A percentile compares a stretch with the other conserved stretches of the same genome.
Conservation (phyloP, 64 coral and sea anemone genomes). For the Acropora yongei region DNA sequence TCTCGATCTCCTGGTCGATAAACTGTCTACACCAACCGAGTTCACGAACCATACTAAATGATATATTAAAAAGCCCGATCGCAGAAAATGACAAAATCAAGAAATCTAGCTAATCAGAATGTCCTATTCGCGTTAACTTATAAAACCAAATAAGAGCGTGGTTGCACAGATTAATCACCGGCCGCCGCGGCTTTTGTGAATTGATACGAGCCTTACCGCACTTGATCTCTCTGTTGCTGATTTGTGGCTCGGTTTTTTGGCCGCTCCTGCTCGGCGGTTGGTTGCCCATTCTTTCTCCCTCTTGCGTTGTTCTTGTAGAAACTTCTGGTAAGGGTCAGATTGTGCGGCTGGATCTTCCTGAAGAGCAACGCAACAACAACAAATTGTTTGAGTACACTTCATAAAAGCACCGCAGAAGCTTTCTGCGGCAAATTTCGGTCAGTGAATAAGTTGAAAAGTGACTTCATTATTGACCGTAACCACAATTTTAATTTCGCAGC, state of each 20-base stretch:
- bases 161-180: not conserved
- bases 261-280: not conserved
- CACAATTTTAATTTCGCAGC: too few species aligned
- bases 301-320: not conserved
- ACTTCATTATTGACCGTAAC: not conserved
- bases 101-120: too few species aligned
- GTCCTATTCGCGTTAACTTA: too few species aligned
- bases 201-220: not conserved
- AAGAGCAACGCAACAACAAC: not conserved
- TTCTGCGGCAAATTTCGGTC: not conserved
- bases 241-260: not conserved
- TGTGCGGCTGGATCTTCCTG: not conserved
- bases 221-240: not conserved
- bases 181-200: not conserved
- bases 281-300: not conserved
- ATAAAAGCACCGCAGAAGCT: not conserved
- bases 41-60: too few species aligned
- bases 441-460: not conserved
- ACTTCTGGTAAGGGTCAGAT: not conserved
- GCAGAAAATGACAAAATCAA: too few species aligned
- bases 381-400: not conserved
- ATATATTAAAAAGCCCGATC: too few species aligned
- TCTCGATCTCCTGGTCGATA: too few species aligned
- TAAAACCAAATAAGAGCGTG: not conserved
- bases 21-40: too few species aligned